Base-by-base conservation (phyloP, 2,797 vertebrate species). In the Betta splendens region DNA sequence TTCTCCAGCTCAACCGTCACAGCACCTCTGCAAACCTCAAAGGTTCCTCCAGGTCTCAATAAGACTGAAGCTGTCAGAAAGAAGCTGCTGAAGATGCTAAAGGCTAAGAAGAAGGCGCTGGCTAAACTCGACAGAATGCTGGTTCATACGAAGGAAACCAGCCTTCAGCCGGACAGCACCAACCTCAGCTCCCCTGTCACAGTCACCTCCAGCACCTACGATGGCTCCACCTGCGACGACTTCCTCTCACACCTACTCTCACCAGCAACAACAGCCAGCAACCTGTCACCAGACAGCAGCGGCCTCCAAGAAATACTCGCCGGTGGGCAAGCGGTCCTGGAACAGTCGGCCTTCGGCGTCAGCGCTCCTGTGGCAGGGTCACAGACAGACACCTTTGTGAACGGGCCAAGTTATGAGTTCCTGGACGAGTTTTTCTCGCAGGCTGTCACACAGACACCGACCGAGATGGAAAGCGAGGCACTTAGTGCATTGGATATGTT, bases 91-190 rank as follows among this genome's bases (percentile, higher is more conserved):
- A 96, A 95, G 86, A 94, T 95, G 39, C 91, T 98, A 5, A 95
- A 96, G 61, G 93, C 94, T 10, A 98, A 96, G 86, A 98, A 96
- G 84, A 94, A 94, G 83, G 93, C 94, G 73, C 85, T 98, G 9
- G 94, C 93, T 2, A 89, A 92, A 5, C 81, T 98, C 33, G 92
- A 96, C 29, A 69, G 81, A 29, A 56, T 93, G 55, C 45, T 95
- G 46, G 80, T 63, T 5, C 32, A 33, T 1, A 21, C 45, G 16
- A 66, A 35, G 0, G 64, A 22, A 10, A 21, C 39, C 3, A 2
- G 32, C 12, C 50, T 84, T 50, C 91, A 80, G 16, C 93, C 94
- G 0, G 92, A 94, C 75, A 89, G 85, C 37, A 89, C 90, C 0
- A 77, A 76, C 8, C 74, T 68, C 5, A 51, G 55, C 15, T 91